These are phyloP conservation scores for Gymnodraco acuticeps DNA, from an alignment of 2,797 vertebrate species.

Conservation along the genomic window DNA sequence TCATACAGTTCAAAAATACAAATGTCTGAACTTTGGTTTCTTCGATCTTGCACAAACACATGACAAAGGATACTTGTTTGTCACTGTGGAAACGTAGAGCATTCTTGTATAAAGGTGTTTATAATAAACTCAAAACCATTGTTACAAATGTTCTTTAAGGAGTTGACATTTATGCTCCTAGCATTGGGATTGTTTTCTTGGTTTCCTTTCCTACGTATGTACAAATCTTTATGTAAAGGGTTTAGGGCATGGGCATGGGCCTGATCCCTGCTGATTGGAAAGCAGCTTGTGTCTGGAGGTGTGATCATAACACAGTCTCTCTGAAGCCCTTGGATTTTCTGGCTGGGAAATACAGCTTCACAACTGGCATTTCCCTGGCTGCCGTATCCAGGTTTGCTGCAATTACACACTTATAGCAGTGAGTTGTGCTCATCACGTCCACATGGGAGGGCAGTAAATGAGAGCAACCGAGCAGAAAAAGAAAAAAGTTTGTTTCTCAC, in stretches of 20 bases:
- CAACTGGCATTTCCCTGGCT: conserved; percentile 35
- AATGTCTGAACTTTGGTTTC: background rate
- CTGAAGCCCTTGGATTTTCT: conserved; percentile 64
- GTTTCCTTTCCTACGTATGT: conserved; percentile 34
- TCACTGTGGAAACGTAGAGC: background rate
- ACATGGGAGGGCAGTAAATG: conserved; percentile 68
- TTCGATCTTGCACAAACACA: background rate
- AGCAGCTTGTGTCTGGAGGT: conserved; percentile 55
- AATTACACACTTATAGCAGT: conserved; percentile 64
- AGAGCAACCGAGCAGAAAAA: conserved; percentile 52
- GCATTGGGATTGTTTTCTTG: conserved; percentile 2
- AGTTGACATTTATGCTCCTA: background rate
- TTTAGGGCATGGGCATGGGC: conserved; percentile 33
- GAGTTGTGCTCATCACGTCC: conserved; percentile 52
- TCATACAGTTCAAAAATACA: background rate
- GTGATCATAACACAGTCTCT: conserved; percentile 58
- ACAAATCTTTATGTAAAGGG: conserved; percentile 25
- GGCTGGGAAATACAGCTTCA: conserved; percentile 48
- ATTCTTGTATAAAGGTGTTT: background rate
- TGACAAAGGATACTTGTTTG: background rate
- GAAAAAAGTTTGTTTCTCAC: conserved; percentile 48
- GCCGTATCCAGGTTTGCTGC: conserved; percentile 48
- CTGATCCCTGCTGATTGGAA: conserved; percentile 60
- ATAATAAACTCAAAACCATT: background rate
- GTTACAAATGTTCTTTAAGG: background rate